Conservation (phyloP, 1,140 invertebrate species). For the Drosophila pandora region DNA sequence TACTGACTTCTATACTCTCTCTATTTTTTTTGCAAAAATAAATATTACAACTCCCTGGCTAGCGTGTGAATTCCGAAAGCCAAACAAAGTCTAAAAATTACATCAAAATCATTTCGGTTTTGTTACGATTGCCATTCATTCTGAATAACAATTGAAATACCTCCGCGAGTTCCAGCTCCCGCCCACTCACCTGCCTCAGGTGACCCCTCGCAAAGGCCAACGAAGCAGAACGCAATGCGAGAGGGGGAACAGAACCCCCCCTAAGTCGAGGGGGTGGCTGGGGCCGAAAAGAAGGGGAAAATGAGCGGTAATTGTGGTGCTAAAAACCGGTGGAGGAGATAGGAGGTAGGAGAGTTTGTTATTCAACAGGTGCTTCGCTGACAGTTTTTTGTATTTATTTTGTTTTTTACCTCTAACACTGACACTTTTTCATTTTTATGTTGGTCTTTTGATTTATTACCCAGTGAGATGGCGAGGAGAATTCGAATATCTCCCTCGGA, state of each 20-base stretch:
- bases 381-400: background rate
- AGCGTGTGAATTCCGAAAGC: background rate
- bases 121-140: slow-evolving; percentile 11
- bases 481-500: background rate
- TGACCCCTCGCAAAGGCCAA: slow-evolving; percentile 37
- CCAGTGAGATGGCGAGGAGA: background rate
- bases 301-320: slow-evolving; percentile 35
- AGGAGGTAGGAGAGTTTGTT: slow-evolving; percentile 10
- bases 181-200: slow-evolving; percentile 7
- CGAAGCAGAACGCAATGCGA: slow-evolving; percentile 62
- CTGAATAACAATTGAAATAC: slow-evolving; percentile 33
- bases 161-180: slow-evolving; percentile 21
- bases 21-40: background rate
- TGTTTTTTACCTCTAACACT: background rate
- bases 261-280: background rate
- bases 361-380: slow-evolving; percentile 56
- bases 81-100: background rate
- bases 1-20: too few species aligned
- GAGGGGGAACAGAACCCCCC: slow-evolving; percentile 12
- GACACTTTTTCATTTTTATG: background rate
- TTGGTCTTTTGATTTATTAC: slow-evolving; percentile 4
- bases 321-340: background rate
- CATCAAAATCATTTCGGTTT: slow-evolving; percentile 7
- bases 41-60: background rate
- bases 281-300: slow-evolving; percentile 6